Percentiles rank a stretch among this genome's conserved stretches.
These are phyloP conservation scores for Sander lucioperca DNA, from an alignment of 2,113 vertebrate genomes.

Conservation along the genomic window DNA sequence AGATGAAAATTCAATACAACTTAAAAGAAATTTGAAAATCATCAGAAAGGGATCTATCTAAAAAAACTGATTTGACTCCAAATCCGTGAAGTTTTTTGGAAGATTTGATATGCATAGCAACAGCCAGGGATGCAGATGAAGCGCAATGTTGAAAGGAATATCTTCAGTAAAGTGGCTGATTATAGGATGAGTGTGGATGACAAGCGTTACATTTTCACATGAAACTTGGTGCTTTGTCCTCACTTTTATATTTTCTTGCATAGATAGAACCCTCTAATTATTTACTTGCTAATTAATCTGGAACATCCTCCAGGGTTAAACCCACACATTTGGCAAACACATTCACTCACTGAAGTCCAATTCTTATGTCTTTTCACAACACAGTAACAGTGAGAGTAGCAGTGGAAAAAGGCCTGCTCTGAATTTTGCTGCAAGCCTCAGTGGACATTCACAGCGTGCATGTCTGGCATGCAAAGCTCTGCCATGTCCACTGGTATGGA, in stretches of 20 bases:
- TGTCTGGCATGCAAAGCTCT: conserved; percentile 34
- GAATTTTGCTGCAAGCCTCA: neutral
- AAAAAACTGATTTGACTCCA: neutral
- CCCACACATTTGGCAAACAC: conserved; percentile 10
- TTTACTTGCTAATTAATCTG: neutral
- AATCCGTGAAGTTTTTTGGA: neutral
- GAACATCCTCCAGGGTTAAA: neutral
- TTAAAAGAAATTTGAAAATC: neutral
- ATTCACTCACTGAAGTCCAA: neutral
- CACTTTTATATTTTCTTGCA: neutral
- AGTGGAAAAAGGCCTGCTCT: conserved; percentile 5
- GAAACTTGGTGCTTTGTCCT: neutral
- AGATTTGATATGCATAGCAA: neutral
- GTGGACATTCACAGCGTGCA: neutral
- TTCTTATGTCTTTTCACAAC: neutral
- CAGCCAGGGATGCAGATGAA: neutral
- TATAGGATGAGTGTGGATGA: neutral
- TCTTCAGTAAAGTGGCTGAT: neutral
- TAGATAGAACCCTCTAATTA: neutral
- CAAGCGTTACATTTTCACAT: neutral
- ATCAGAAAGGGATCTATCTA: neutral
- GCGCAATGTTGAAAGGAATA: neutral
- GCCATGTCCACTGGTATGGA: conserved; percentile 43
- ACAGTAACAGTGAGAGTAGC: neutral
- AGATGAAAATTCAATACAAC: neutral